Percentiles rank a stretch among this genome's conserved stretches.
Conservation (phyloP, 1,140 invertebrate genomes). For the Drosophila yakuba region DNA sequence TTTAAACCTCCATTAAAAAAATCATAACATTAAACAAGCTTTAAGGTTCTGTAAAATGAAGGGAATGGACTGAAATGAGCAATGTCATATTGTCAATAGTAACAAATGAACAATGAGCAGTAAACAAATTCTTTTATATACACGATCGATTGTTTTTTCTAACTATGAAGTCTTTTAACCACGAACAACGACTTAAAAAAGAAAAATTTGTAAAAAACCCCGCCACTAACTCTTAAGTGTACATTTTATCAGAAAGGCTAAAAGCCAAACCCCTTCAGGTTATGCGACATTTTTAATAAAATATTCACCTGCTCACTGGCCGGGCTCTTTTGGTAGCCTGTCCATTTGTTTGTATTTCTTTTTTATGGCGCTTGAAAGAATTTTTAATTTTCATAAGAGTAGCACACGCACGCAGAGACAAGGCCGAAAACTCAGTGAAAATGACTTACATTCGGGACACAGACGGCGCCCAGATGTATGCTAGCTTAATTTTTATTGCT, state of each 20-base stretch:
- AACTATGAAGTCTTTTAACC: too few species aligned
- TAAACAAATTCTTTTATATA: too few species aligned
- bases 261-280: constrained; percentile 26
- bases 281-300: constrained; percentile 1
- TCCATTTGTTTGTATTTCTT: constrained; percentile 46
- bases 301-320: constrained; percentile 1
- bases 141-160: too few species aligned
- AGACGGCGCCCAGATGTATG: constrained; percentile 49
- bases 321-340: constrained; percentile 5
- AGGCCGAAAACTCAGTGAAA: constrained; percentile 1
- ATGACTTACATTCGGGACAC: constrained; percentile 15
- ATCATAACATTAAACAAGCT: too few species aligned
- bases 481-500: constrained; percentile 73
- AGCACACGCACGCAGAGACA: constrained; percentile 14
- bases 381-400: constrained; percentile 76
- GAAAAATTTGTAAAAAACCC: too few species aligned
- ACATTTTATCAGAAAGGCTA: not conserved
- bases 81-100: too few species aligned
- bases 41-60: too few species aligned
- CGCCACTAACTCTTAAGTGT: too few species aligned
- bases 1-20: too few species aligned
- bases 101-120: too few species aligned
- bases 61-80: too few species aligned
- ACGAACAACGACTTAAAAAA: too few species aligned
- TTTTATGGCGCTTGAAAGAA: constrained; percentile 62